These are phyloP conservation scores for Caenorhabditis sp. DNA, from an alignment of 2,888 invertebrate genomes.

Conservation along the genomic window DNA sequence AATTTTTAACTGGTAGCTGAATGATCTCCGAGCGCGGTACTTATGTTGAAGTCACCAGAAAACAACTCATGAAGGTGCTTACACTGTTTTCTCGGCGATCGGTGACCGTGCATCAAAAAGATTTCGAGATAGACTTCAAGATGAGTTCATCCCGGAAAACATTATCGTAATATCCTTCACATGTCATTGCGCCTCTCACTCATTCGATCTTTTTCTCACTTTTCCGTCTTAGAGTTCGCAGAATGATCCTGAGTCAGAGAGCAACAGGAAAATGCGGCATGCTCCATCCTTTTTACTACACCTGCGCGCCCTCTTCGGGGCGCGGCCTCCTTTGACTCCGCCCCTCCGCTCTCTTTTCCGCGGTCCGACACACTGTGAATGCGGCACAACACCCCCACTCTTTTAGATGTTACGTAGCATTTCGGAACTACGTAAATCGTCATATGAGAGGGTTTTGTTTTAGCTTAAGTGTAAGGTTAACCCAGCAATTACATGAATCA, in stretches of 20 bases:
- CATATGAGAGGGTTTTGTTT: too few species aligned
- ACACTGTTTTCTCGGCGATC: constrained; percentile 41
- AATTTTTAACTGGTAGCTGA: background rate
- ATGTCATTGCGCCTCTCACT: background rate
- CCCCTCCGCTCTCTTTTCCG: constrained; percentile 15
- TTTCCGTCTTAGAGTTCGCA: background rate
- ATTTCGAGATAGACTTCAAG: background rate
- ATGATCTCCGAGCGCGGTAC: constrained; percentile 17
- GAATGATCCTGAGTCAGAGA: constrained; percentile 1
- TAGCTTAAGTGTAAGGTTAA: constrained; percentile 14
- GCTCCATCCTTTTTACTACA: background rate
- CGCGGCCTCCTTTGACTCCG: constrained; percentile 33
- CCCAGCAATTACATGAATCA: constrained; percentile 33
- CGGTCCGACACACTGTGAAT: constrained; percentile 21
- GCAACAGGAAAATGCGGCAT: constrained; percentile 19
- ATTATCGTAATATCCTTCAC: background rate
- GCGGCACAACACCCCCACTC: background rate
- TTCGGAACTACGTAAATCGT: constrained; percentile 24
- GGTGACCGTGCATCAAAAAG: constrained; percentile 12
- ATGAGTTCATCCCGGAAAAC: constrained; percentile 28
- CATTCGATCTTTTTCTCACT: background rate
- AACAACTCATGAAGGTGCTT: constrained; percentile 43
- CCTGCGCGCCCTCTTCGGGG: constrained; percentile 28
- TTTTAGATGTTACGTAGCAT: constrained; percentile 11
- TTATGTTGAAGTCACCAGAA: constrained; percentile 33